Evolutionary conservation across 1,140 invertebrate genomes (phyloP).

Genomic region (Oscheius sp.): DNA sequence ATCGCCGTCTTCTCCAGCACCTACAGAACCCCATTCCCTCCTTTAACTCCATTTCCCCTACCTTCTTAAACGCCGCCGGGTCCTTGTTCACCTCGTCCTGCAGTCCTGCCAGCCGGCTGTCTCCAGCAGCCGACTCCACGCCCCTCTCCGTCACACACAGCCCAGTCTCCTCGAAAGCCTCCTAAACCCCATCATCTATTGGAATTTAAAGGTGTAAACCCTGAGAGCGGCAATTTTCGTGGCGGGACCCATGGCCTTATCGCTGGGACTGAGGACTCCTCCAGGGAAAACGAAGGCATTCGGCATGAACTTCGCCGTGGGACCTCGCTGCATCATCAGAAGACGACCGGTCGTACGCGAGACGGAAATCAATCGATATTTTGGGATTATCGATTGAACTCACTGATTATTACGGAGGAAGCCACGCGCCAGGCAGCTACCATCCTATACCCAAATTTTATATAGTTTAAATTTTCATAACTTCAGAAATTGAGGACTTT

Average conservation of each 20-base stretch:
- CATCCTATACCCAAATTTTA: not conserved
- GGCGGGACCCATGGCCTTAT: not conserved
- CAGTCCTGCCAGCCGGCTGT: not conserved
- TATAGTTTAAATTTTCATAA: not conserved
- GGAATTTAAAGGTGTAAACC: not conserved
- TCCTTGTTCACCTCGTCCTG: constrained; percentile 5
- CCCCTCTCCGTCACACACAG: constrained; percentile 22
- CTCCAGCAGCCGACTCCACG: constrained; percentile 2
- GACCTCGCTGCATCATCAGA: constrained; percentile 26
- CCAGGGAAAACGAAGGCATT: constrained; percentile 37
- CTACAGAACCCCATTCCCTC: not conserved
- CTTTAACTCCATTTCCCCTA: not conserved
- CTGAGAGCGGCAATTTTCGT: constrained; percentile 10
- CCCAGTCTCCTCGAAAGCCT: constrained; percentile 40
- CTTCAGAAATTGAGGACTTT: not conserved
- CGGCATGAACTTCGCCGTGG: constrained; percentile 36
- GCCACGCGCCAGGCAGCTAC: not conserved
- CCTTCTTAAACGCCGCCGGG: constrained; percentile 17
- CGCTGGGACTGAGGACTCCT: constrained; percentile 27
- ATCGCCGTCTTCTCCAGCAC: not conserved
- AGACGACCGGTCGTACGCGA: constrained; percentile 19
- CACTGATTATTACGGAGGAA: constrained; percentile 21
- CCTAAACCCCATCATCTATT: constrained; percentile 6
- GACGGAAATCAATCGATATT: not conserved
- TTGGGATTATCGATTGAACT: too few relatives aligned